phyloP scores from a whole-genome alignment of 2,888 invertebrate species.

The Strigamia crassipes region DNA sequence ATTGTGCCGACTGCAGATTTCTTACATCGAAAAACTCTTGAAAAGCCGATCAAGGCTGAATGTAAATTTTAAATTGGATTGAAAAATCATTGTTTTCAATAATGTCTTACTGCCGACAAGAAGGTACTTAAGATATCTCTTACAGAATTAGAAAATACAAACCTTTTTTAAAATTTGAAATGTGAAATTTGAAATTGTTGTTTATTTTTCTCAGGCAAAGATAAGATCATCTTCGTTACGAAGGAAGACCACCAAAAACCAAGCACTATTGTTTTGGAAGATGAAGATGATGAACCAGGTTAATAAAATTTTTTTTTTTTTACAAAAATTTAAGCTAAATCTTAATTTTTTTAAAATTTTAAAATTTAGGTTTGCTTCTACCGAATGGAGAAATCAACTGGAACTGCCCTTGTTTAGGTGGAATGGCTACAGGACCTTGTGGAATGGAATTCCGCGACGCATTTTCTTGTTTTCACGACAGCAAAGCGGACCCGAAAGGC shows the following conservation, averaged over 20 bases:
- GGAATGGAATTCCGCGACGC: conserved; percentile 91
- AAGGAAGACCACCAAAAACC: conserved; percentile 76
- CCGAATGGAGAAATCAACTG: conserved; percentile 91
- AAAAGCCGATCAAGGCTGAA: not conserved
- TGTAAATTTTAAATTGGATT: not conserved
- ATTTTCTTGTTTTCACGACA: conserved; percentile 91
- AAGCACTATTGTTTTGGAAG: conserved; percentile 64
- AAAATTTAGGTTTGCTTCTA: conserved; percentile 70
- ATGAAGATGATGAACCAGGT: conserved; percentile 54
- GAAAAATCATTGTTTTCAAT: not conserved
- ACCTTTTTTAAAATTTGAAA: too few relatives aligned
- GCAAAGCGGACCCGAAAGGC: conserved; percentile 83
- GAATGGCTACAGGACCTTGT: conserved; percentile 97
- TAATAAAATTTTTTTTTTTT: too few relatives aligned
- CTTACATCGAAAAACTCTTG: not conserved
- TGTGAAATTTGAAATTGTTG: too few relatives aligned
- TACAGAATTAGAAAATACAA: not conserved
- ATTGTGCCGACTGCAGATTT: not conserved
- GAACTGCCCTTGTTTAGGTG: conserved; percentile 95
- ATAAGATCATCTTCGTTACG: conserved; percentile 79
- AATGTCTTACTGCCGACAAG: not conserved
- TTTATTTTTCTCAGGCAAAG: conserved; percentile 70
- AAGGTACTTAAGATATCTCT: too few relatives aligned
- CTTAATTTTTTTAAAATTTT: not conserved
- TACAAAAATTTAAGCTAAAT: not conserved